Evolutionary conservation across 2,888 invertebrate species (phyloP).

Genomic region (Lithophane leautieri): DNA sequence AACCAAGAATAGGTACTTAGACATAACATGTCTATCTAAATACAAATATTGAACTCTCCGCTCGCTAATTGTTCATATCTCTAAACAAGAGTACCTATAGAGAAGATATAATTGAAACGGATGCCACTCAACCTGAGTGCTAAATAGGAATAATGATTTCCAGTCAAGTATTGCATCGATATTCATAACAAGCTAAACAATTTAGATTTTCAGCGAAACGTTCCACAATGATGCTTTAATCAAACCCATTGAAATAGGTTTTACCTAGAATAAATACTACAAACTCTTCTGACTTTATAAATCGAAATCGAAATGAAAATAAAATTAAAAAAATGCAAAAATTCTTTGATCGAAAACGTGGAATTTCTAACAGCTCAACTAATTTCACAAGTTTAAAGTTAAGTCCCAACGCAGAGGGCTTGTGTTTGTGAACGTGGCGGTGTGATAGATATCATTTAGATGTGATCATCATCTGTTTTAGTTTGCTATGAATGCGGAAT

Average conservation of each 20-base stretch:
- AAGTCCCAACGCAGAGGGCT: constrained; percentile 62
- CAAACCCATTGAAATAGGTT: not conserved
- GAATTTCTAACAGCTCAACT: constrained; percentile 58
- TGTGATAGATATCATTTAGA: constrained; percentile 57
- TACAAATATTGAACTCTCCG: not conserved
- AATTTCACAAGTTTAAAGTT: constrained; percentile 78
- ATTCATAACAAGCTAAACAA: not conserved
- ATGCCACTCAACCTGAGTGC: not conserved
- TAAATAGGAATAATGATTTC: not conserved
- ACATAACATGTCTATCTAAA: not conserved
- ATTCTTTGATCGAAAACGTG: constrained; percentile 3
- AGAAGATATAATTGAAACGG: not conserved
- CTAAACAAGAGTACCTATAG: not conserved
- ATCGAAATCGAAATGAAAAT: not conserved
- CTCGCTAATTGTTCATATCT: not conserved
- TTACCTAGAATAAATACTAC: not conserved
- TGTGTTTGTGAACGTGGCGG: not conserved
- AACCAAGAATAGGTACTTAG: not conserved
- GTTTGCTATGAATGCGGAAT: not conserved
- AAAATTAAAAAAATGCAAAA: not conserved
- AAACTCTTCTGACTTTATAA: not conserved
- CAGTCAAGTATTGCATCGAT: no score
- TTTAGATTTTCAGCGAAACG: not conserved
- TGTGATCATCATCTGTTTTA: constrained; percentile 48
- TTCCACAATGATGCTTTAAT: not conserved